A percentile compares a stretch with the other conserved stretches of the same genome.
These are phyloP conservation scores for Phylloscopus trochilus DNA, from an alignment of 2,113 vertebrate species.

Conservation along the genomic window DNA sequence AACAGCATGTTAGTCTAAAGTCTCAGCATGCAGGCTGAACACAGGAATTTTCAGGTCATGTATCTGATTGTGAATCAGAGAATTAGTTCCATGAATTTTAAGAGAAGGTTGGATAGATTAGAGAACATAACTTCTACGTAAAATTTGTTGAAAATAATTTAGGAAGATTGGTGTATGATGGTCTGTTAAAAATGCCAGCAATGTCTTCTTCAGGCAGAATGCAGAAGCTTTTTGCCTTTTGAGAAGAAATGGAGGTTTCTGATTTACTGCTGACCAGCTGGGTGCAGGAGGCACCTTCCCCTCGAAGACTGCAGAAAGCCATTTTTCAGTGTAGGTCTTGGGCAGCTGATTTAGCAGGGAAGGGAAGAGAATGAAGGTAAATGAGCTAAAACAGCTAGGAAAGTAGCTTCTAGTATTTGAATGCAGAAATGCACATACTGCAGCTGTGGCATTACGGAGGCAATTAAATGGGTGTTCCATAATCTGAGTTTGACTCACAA, in stretches of 20 bases:
- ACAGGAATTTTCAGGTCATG: neutral
- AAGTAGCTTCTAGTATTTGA: conserved; percentile 32
- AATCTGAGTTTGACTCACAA: conserved; percentile 51
- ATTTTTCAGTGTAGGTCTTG: neutral
- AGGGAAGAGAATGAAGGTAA: conserved; percentile 41
- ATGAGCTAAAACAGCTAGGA: conserved; percentile 16
- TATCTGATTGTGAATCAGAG: neutral
- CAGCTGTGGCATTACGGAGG: conserved; percentile 60
- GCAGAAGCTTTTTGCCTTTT: neutral
- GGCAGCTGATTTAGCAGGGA: conserved; percentile 4
- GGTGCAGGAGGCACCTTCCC: neutral
- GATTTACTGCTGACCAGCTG: conserved; percentile 19
- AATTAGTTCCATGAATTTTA: neutral
- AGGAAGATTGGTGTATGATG: neutral
- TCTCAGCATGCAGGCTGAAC: neutral
- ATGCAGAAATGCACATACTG: conserved; percentile 30
- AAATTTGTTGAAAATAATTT: neutral
- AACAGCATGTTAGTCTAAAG: neutral
- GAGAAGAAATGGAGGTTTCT: neutral
- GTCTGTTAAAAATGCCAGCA: neutral
- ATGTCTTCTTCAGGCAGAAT: neutral
- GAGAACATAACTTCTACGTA: neutral
- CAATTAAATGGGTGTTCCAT: conserved; percentile 65
- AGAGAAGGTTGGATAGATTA: neutral
- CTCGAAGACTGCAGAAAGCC: neutral